Base-by-base conservation (phyloP, 2,797 vertebrate species). In the Catostomus latipinnis region DNA sequence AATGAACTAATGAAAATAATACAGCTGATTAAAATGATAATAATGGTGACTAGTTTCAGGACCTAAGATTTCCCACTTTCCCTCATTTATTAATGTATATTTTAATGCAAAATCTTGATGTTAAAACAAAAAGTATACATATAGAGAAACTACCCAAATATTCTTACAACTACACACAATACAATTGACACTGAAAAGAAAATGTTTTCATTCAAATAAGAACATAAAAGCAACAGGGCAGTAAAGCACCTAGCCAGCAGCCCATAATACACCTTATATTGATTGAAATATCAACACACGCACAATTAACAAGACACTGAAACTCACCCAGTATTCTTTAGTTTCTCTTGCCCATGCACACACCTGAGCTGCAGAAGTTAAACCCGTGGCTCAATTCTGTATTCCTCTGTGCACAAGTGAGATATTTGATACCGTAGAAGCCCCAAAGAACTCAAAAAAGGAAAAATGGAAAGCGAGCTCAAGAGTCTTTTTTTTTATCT, bases 281-380 rank as follows among this genome's bases (percentile, higher is more conserved):
- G 34, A 34, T 34, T 34, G 34, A 34, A 34, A 34, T 34, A 34
- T 34, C 22, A 22, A 22, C 22, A 22, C 34, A 34, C 34, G 4
- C 34, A 34, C 34, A 34, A 34, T 34, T 34, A 34, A 34, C 2
- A 34, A 34, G 34, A 6, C 52, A 14, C 14, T 6, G 12, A 71
- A 49, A 78, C 76, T 71, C 12, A 78, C 68, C 76, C 12, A 48
- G 50, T 63, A 46, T 56, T 71, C 67, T n/a, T 5, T 75, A n/a
- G 52, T 56, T 54, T 45, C 4, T 66, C 52, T 46, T 12, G 14
- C 45, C 69, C 68, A 71, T 74, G 60, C 13, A 58, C 68, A 11
- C 49, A 45, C 63, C 60, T 63, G 68, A 18, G 50, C 60, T 14
- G 52, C 71, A 71, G 69, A 34, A 14, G 5, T 16, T 8, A 77